A percentile compares a stretch with the other conserved stretches of the same genome.
These are phyloP conservation scores for Drosophila tropicalis DNA, from an alignment of 1,140 invertebrate species.

Conservation along the genomic window DNA sequence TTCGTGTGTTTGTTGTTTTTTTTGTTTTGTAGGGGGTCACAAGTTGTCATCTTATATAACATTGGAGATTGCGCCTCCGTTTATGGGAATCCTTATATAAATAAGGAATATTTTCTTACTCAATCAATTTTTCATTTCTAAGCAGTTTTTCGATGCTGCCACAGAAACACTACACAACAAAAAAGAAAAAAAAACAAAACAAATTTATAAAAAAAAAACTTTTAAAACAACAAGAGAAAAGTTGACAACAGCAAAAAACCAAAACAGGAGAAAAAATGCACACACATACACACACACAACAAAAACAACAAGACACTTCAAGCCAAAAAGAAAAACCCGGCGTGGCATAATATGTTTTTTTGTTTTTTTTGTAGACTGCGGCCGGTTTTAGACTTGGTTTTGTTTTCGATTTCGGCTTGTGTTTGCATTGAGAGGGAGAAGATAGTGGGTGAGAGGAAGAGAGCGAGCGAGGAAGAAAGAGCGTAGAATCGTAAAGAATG, in stretches of 20 bases:
- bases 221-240: background rate
- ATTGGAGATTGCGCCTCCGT: background rate
- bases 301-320: conserved; percentile 22
- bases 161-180: conserved; percentile 9
- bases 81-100: background rate
- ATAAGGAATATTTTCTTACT: background rate
- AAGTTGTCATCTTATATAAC: conserved; percentile 7
- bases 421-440: conserved; percentile 11
- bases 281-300: conserved; percentile 1
- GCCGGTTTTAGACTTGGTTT: conserved; percentile 30
- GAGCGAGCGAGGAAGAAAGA: background rate
- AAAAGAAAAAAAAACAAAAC: conserved; percentile 1
- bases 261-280: conserved; percentile 6
- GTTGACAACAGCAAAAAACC: conserved; percentile 19
- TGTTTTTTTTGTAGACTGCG: conserved; percentile 18
- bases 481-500: conserved; percentile 3
- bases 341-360: conserved; percentile 48
- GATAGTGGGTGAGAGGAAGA: background rate
- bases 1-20: too few species aligned
- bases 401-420: conserved; percentile 8
- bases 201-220: background rate
- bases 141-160: conserved; percentile 1
- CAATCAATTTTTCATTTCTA: conserved; percentile 4
- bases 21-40: too few species aligned
- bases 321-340: conserved; percentile 49